phyloP scores from a whole-genome alignment of 1,140 invertebrate species.

The Nixonia krombeini region DNA sequence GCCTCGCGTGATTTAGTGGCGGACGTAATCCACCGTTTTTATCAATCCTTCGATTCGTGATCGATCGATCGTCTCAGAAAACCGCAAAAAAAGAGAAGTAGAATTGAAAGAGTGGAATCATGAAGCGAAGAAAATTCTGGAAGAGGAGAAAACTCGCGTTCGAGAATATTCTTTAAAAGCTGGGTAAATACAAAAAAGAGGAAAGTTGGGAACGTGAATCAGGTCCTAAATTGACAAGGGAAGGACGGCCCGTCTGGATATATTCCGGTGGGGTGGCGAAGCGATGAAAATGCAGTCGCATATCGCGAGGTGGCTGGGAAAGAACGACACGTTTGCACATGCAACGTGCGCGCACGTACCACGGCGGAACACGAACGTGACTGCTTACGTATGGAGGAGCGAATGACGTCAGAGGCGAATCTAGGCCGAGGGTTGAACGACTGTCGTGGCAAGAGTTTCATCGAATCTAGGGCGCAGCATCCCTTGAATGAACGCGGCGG shows the following conservation, averaged over 20 bases:
- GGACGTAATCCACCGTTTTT: no score
- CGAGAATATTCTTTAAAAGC: no score
- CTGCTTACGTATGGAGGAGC: constrained; percentile 39
- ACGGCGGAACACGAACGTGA: constrained; percentile 24
- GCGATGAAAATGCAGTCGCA: constrained; percentile 30
- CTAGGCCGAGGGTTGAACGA: constrained; percentile 70
- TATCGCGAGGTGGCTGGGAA: constrained; percentile 14
- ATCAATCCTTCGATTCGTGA: no score
- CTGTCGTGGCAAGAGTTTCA: constrained; percentile 59
- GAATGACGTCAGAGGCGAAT: constrained; percentile 64
- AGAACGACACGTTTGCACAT: constrained; percentile 27
- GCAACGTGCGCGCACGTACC: constrained; percentile 25
- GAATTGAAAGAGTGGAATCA: no score
- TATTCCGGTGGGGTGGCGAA: constrained; percentile 22
- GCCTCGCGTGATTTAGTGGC: no score
- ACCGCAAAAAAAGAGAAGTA: no score
- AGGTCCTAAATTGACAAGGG: constrained; percentile 31
- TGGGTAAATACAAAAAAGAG: no score
- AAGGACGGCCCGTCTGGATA: constrained; percentile 35
- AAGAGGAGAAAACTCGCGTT: no score
- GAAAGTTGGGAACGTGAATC: constrained; percentile 24
- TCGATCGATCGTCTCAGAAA: no score
- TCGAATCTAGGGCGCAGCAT: constrained; percentile 63
- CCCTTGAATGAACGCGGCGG: constrained; percentile 63
- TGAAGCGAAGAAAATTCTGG: no score